Percentiles rank a stretch among this genome's conserved stretches.
These are phyloP conservation scores for Dufourea novaeangliae DNA, from an alignment of 1,140 invertebrate genomes.

Conservation along the genomic window DNA sequence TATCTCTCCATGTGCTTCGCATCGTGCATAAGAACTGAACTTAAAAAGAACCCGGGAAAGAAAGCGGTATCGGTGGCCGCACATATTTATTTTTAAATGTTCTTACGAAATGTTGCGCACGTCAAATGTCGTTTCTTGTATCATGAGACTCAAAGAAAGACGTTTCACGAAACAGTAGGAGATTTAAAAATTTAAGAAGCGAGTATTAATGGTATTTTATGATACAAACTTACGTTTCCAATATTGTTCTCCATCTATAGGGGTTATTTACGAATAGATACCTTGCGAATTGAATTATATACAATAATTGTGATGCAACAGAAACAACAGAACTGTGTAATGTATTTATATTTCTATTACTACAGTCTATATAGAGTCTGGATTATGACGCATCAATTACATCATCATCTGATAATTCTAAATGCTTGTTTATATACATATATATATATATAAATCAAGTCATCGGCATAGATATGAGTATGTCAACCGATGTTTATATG, in stretches of 20 bases:
- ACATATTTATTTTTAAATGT: slow-evolving; percentile 53
- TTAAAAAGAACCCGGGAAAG: background rate
- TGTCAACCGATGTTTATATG: too few relatives aligned
- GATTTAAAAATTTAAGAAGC: background rate
- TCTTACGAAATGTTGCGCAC: slow-evolving; percentile 44
- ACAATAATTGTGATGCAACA: background rate
- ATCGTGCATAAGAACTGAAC: slow-evolving; percentile 44
- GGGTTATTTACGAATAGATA: background rate
- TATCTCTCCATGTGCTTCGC: slow-evolving; percentile 69
- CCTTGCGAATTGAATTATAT: background rate
- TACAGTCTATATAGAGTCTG: background rate
- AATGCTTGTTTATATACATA: background rate
- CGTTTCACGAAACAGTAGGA: background rate
- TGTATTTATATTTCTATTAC: background rate
- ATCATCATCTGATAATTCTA: background rate
- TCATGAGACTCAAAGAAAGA: background rate
- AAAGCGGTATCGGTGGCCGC: background rate
- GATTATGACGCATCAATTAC: slow-evolving; percentile 14
- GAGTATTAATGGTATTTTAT: background rate
- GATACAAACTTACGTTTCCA: slow-evolving; percentile 25
- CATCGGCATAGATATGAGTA: background rate
- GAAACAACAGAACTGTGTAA: background rate
- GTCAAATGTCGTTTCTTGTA: slow-evolving; percentile 17
- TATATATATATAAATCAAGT: background rate
- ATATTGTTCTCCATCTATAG: background rate